Evolutionary conservation across 2,113 vertebrate species (phyloP).

Genomic region (Furnarius figulus): DNA sequence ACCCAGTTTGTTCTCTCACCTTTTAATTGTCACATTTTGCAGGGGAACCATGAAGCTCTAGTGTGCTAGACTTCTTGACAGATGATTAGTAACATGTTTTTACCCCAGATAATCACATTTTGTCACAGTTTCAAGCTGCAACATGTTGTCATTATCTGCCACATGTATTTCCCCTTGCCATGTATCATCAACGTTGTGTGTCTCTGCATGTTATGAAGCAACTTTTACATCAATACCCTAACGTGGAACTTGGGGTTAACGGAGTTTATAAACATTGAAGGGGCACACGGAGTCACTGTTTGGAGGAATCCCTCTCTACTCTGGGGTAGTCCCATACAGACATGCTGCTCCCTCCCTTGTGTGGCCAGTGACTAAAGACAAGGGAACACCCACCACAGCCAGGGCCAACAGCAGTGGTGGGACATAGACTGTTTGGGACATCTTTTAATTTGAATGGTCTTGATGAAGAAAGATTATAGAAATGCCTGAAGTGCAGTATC

Average conservation of each 20-base stretch:
- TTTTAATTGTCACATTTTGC: background rate
- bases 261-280: background rate
- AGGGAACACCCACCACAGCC: background rate
- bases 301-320: background rate
- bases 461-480: background rate
- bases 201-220: background rate
- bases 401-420: fast-evolving
- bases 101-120: background rate
- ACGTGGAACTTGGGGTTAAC: background rate
- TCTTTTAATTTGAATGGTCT: background rate
- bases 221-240: background rate
- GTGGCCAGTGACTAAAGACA: background rate
- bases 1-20: background rate
- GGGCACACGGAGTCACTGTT: fast-evolving
- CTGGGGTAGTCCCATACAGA: too few species aligned
- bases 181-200: background rate
- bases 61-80: background rate
- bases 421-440: background rate
- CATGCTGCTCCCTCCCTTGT: fast-evolving
- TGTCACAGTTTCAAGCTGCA: background rate
- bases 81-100: background rate
- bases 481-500: background rate
- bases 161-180: background rate
- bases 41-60: background rate
- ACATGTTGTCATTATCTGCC: background rate